Conservation (phyloP, 2,113 vertebrate species). For the Pedionomus torquatus region DNA sequence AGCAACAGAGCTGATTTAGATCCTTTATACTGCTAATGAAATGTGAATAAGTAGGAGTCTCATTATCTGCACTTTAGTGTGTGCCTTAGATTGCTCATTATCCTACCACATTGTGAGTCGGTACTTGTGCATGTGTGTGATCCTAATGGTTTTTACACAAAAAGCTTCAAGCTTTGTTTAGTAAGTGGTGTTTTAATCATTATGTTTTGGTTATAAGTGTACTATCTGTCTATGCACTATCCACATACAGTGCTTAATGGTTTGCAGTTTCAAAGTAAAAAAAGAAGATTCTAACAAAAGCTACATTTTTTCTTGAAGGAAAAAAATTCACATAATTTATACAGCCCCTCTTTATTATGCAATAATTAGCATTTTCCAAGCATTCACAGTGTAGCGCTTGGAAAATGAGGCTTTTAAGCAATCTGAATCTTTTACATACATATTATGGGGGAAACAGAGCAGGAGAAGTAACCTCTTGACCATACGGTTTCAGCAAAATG, state of each 20-base stretch:
- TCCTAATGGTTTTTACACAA: slow-evolving; percentile 30
- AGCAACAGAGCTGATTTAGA: slow-evolving; percentile 57
- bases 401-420: not conserved
- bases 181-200: slow-evolving; percentile 30
- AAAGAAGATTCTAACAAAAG: not conserved
- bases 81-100: slow-evolving; percentile 62
- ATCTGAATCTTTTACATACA: not conserved
- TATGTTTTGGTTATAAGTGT: slow-evolving; percentile 1
- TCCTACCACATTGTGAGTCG: not conserved
- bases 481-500: not conserved
- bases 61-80: slow-evolving; percentile 62
- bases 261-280: slow-evolving; percentile 16
- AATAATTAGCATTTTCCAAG: slow-evolving; percentile 35
- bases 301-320: not conserved
- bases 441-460: not conserved
- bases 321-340: not conserved
- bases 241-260: not conserved
- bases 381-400: not conserved
- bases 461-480: not conserved
- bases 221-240: not conserved
- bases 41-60: slow-evolving; percentile 70
- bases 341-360: not conserved
- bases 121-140: slow-evolving; percentile 34
- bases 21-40: slow-evolving; percentile 68
- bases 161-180: slow-evolving; percentile 53